These are phyloP conservation scores for Odocoileus hemionus DNA, from an alignment of 2,113 vertebrate genomes.

Conservation along the genomic window DNA sequence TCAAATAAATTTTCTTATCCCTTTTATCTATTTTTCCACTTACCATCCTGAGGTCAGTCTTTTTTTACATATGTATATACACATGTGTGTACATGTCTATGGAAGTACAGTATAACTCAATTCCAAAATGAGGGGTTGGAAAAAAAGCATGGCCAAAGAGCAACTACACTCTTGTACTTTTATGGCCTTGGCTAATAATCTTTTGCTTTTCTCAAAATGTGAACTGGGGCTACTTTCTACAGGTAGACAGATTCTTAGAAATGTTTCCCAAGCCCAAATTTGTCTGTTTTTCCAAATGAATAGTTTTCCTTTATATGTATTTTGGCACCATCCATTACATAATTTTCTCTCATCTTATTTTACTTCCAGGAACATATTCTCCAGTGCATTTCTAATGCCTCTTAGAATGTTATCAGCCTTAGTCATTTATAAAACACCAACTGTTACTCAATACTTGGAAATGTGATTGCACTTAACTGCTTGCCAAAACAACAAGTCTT, in stretches of 20 bases:
- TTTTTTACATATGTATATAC: not conserved
- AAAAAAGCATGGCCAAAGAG: not conserved
- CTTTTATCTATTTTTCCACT: not conserved
- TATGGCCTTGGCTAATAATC: not conserved
- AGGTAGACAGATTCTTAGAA: not conserved
- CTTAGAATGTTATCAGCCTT: conserved; percentile 77
- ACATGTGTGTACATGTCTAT: not conserved
- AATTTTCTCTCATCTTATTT: conserved; percentile 47
- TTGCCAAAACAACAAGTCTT: conserved; percentile 58
- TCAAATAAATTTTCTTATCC: not conserved
- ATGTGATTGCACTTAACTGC: conserved; percentile 53
- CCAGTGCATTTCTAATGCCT: conserved; percentile 60
- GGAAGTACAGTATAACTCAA: not conserved
- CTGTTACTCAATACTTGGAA: conserved; percentile 77
- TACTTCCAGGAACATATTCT: conserved; percentile 40
- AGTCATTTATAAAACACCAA: conserved; percentile 80
- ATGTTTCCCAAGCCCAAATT: not conserved
- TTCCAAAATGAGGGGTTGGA: not conserved
- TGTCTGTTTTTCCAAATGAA: not conserved
- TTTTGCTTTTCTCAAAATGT: not conserved
- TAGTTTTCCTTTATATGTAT: not conserved
- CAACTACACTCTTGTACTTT: not conserved
- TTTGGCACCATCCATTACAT: conserved; percentile 24
- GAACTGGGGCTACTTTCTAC: not conserved
- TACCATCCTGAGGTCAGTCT: not conserved